These are phyloP conservation scores for Hyles euphorbiae DNA, from an alignment of 1,140 invertebrate genomes.

Conservation along the genomic window DNA sequence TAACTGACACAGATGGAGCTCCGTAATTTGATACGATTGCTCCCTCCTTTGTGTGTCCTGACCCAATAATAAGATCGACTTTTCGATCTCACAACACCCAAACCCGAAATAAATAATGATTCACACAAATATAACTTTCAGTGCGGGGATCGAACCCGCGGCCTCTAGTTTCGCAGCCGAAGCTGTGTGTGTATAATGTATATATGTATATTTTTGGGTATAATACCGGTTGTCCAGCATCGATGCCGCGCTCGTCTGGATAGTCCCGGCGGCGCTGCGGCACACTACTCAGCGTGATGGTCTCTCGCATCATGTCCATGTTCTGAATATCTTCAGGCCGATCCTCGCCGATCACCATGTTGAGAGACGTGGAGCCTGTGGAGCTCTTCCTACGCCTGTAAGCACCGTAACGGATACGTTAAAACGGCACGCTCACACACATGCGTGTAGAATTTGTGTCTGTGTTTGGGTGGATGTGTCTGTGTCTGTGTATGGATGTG, in stretches of 20 bases:
- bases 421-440: background rate
- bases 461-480: no score
- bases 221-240: slow-evolving; percentile 47
- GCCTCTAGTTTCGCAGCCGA: no score
- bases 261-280: slow-evolving; percentile 49
- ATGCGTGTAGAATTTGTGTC: background rate
- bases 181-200: background rate
- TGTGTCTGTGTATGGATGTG: no score
- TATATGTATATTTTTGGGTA: background rate
- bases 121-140: no score
- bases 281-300: slow-evolving; percentile 57
- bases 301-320: slow-evolving; percentile 37
- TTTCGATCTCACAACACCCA: no score
- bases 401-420: background rate
- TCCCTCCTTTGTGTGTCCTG: background rate
- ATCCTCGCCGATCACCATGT: slow-evolving; percentile 75
- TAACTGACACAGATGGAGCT: background rate
- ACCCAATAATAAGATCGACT: no score
- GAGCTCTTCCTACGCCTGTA: slow-evolving; percentile 82
- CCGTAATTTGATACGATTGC: background rate
- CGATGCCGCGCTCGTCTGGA: slow-evolving; percentile 38
- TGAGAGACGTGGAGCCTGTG: slow-evolving; percentile 77
- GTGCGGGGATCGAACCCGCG: no score
- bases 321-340: slow-evolving; percentile 37
- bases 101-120: no score